Base-by-base conservation (phyloP, 2,888 invertebrate species). In the Ashinkailepas kermadecensis region DNA sequence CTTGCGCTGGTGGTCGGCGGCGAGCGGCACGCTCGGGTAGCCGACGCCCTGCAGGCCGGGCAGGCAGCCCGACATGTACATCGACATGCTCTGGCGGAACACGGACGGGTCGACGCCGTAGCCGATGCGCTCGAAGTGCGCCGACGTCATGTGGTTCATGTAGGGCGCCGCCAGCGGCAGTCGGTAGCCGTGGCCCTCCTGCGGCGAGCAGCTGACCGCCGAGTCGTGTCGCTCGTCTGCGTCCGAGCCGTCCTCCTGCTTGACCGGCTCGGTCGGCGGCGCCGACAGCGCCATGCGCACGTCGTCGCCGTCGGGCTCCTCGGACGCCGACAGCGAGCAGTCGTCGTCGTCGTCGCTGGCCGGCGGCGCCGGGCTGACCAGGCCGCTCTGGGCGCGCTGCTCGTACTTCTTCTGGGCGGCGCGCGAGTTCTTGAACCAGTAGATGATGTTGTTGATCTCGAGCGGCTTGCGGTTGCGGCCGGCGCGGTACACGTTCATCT, bases 391-490 rank as follows among this genome's bases (percentile, higher is more conserved):
- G 12, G 82, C 67, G 9, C 83, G 82, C 82, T 82, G 83, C 67
- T 84, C 84, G 80, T 83, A 83, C 21, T 83, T 81, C 70, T 84
- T 84, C 81, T 83, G 83, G 39, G 84, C 84, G 0, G 84, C 84
- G 8, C 84, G 80, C 18, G 84, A 83, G 81, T 84, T 84, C 82
- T 98, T 97, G 89, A 99, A 99, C 96, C 96, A 96, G 86, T 96
- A 96, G 23, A 97, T 96, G 23, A 97, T 96, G 87, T 97, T 97
- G 86, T 96, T 96, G 9, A 97, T 93, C 88, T 98, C 97, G 81
- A 98, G 89, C 0, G 97, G 97, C 86, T 97, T 96, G 80, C 97
- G 90, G 0, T 97, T 97, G 81, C 95, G 91, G 74, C 98, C 91
- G 81, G 97, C 97, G 86, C 97, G 96, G 84, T 97, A 89, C 83